Percentiles rank a stretch among this genome's conserved stretches.
Evolutionary conservation across 2,113 vertebrate species (phyloP).

Genomic region (Chaenogobius annularis): DNA sequence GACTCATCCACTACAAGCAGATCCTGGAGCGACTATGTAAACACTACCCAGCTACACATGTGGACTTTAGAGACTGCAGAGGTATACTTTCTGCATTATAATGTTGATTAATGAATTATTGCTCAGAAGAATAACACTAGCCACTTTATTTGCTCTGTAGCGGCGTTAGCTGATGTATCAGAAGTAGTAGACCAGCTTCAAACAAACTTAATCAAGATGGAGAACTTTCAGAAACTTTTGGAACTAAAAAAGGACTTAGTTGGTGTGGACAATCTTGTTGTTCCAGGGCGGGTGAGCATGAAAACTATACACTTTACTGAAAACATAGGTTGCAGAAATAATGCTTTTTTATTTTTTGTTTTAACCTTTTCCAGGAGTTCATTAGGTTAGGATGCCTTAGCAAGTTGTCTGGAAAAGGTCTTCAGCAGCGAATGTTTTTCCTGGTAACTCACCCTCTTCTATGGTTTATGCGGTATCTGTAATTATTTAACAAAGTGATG

Average conservation of each 20-base stretch:
- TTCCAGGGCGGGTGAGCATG: slow-evolving; percentile 85
- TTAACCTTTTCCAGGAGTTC: slow-evolving; percentile 83
- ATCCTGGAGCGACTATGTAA: slow-evolving; percentile 96
- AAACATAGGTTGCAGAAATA: neutral
- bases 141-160: slow-evolving; percentile 62
- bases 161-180: slow-evolving; percentile 91
- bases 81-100: slow-evolving; percentile 71
- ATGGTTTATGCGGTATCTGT: slow-evolving; percentile 20
- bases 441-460: slow-evolving; percentile 79
- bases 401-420: slow-evolving; percentile 96
- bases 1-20: slow-evolving; percentile 96
- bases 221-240: slow-evolving; percentile 96
- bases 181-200: slow-evolving; percentile 92
- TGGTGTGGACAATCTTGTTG: slow-evolving; percentile 88
- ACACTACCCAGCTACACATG: slow-evolving; percentile 86
- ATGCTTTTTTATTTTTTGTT: no score
- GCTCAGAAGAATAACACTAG: neutral
- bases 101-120: neutral
- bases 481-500: slow-evolving; percentile 34
- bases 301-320: neutral
- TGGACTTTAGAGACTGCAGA: slow-evolving; percentile 93
- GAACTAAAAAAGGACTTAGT: slow-evolving; percentile 96
- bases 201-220: slow-evolving; percentile 90
- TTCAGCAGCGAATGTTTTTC: slow-evolving; percentile 99
- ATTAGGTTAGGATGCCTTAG: slow-evolving; percentile 96